Base-by-base conservation (phyloP, 2,113 vertebrate species). In the Sebastes fasciatus region DNA sequence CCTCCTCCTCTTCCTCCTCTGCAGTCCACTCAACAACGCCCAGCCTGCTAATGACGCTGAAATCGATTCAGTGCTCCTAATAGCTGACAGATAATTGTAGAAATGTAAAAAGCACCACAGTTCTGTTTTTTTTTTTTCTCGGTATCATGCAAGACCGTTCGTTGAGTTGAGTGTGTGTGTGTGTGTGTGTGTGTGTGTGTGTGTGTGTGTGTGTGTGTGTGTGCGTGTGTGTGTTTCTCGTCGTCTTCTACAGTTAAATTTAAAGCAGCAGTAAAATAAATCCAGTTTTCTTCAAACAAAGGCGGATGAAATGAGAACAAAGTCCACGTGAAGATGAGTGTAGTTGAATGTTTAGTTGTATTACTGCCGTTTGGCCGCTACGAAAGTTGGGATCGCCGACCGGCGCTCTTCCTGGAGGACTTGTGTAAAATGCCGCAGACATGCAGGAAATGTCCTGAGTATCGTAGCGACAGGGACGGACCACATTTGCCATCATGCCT, bases 31-130 rank as follows among this genome's bases (percentile, higher is more conserved):
- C 85, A 70, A 45, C 80, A 72, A 64, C 54, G 74, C 74, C 61
- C 60, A 34, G 74, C 70, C 65, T 77, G 81, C 40, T 91, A 88
- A 90, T 87, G 79, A 90, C 74, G 17, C 80, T 60, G 17, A 52
- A 75, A 90, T 90, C 84, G 82, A 90, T 90, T 23, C 55, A 13
- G 9, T 43, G 83, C 83, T 80, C 81, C 70, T 86, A 86, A 85
- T 82, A 82, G 79, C 79, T 63, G 66, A 74, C 77, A 80, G 77
- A 88, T 90, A 74, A 88, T 83, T 79, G 77, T 81, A 74, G 81
- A 79, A 87, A 83, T 14, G 63, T 69, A 81, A 71, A 89, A 60
- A 74, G 73, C 52, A 23, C 75, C 71, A 64, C 57, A 57, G 34
- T 54, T 77, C 6, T 42, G 8, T 19, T 55, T 57, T 68, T 26